These are phyloP conservation scores for Lateolabrax maculatus DNA, from an alignment of 2,797 vertebrate species.

Conservation along the genomic window DNA sequence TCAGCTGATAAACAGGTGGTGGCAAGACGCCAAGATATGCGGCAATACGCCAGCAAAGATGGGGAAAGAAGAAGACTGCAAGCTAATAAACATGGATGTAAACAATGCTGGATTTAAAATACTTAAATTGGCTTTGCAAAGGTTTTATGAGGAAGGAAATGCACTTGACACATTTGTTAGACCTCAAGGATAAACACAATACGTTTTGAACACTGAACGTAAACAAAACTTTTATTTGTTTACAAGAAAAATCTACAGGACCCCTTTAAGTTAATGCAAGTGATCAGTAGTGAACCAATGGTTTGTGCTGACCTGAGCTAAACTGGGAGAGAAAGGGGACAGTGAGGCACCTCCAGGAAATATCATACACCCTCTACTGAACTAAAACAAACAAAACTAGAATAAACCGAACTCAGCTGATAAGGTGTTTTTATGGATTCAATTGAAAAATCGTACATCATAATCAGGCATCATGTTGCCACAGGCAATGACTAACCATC, in stretches of 20 bases:
- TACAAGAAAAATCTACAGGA: background rate
- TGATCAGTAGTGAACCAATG: too few relatives aligned
- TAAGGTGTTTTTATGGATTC: background rate
- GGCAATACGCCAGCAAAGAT: background rate
- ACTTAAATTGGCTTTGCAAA: background rate
- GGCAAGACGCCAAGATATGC: background rate
- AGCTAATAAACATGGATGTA: background rate
- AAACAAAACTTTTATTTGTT: background rate
- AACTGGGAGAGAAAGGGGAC: constrained; percentile 3
- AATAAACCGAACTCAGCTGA: background rate
- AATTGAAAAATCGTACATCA: background rate
- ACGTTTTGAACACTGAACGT: background rate
- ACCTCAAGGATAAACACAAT: background rate
- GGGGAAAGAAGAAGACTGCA: background rate
- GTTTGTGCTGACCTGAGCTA: constrained; percentile 7
- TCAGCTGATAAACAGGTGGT: background rate
- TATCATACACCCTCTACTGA: background rate
- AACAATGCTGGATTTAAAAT: background rate
- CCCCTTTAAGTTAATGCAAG: too few relatives aligned
- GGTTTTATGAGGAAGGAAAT: background rate
- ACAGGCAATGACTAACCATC: background rate
- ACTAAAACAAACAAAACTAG: background rate
- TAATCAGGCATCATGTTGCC: background rate
- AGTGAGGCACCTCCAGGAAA: constrained; percentile 3
- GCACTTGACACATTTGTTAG: background rate